A percentile compares a stretch with the other conserved stretches of the same genome.
phyloP scores from a whole-genome alignment of 1,140 invertebrate species.

The Holcopasites calliopsidis region DNA sequence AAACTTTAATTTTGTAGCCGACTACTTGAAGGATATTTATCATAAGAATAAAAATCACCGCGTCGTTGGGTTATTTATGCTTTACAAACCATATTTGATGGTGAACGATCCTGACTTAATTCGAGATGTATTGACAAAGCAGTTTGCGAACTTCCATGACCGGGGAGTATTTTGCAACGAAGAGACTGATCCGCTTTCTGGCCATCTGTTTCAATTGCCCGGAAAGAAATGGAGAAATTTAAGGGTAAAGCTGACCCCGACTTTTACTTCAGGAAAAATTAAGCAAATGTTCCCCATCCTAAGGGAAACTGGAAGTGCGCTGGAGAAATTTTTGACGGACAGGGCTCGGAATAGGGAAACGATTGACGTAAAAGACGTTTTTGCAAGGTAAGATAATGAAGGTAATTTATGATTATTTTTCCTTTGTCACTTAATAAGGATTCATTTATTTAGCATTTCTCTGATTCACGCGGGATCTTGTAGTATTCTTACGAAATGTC shows the following conservation, averaged over 20 bases:
- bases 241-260: constrained; percentile 79
- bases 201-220: constrained; percentile 78
- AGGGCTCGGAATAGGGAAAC: constrained; percentile 50
- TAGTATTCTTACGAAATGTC: too few relatives aligned
- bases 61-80: constrained; percentile 76
- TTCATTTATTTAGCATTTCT: neutral
- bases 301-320: constrained; percentile 71
- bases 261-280: constrained; percentile 82
- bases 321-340: constrained; percentile 61
- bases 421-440: neutral
- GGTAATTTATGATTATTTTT: neutral
- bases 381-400: constrained; percentile 66
- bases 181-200: constrained; percentile 79
- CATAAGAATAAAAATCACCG: constrained; percentile 36
- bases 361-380: constrained; percentile 78
- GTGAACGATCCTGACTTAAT: constrained; percentile 79
- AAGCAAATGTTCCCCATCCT: constrained; percentile 80
- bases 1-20: constrained; percentile 36
- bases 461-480: too few relatives aligned
- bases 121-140: constrained; percentile 76
- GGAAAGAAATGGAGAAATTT: constrained; percentile 80
- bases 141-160: constrained; percentile 79
- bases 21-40: constrained; percentile 49
- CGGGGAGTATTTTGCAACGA: constrained; percentile 76
- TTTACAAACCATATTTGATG: constrained; percentile 77